Evolutionary conservation across 2,888 invertebrate species (phyloP).

Genomic region (Altica lythri): DNA sequence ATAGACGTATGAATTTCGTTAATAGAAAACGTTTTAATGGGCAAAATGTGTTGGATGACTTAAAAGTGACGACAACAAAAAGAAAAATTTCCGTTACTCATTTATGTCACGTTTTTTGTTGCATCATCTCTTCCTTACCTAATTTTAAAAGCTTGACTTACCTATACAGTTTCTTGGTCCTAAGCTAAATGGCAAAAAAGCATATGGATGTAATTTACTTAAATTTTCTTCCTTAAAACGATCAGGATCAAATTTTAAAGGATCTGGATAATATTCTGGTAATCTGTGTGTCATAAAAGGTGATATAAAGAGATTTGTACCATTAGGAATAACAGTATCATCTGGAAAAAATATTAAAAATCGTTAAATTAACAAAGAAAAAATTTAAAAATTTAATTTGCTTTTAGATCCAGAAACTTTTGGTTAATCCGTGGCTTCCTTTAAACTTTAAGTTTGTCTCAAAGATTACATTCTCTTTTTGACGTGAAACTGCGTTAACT

Average conservation of each 20-base stretch:
- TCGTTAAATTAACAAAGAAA: background rate
- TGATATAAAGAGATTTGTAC: constrained; percentile 61
- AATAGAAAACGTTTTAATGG: background rate
- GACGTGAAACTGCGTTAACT: background rate
- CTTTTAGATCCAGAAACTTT: background rate
- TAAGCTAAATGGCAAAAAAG: constrained; percentile 65
- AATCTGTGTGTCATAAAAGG: constrained; percentile 65
- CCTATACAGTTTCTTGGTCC: constrained; percentile 64
- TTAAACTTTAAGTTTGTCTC: background rate
- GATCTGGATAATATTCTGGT: constrained; percentile 62
- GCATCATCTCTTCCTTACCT: background rate
- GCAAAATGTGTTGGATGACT: background rate
- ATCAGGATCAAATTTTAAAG: constrained; percentile 63
- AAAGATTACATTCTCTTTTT: background rate
- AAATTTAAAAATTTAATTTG: background rate
- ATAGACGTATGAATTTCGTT: background rate
- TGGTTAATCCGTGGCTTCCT: background rate
- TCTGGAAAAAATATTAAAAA: constrained; percentile 43
- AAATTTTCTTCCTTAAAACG: constrained; percentile 61
- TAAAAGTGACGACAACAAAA: background rate
- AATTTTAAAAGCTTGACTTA: constrained; percentile 38
- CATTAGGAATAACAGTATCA: constrained; percentile 60
- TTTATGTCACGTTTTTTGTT: background rate
- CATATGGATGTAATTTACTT: constrained; percentile 61
- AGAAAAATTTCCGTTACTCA: background rate